Base-by-base conservation (phyloP, 2,797 vertebrate species). In the Falco rusticolus region DNA sequence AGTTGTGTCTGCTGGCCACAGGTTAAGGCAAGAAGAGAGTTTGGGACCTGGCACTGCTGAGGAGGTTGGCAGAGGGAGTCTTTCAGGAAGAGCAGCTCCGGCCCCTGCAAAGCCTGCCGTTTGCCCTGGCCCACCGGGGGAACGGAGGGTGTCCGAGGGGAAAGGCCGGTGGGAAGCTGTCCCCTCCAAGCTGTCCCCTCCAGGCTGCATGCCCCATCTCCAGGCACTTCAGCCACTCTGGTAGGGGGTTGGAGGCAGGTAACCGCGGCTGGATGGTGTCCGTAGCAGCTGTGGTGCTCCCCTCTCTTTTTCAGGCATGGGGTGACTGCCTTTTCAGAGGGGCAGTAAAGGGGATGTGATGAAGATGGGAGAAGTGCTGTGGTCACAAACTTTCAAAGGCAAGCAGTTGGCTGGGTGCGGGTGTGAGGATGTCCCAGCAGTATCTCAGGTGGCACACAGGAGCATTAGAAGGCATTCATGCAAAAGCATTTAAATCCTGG, bases 261-360 rank as follows among this genome's bases (percentile, higher is more conserved):
- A 25, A 5, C 45, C 22, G 34, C 0, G 0, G 26, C 57, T 75
- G 57, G 54, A 24, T 0, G 0, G 50, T 20, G 26, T 43, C 65
- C 0, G 0, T 1, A 28, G 31, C 13, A 59, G 63, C 45, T 31
- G 33, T 16, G 41, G 65, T 63, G 31, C 41, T 17, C 34, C 56
- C 21, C 25, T 19, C 16, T 56, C 24, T 21, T 19, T 28, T 56
- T 45, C n/a, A 9, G 43, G 22, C 21, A 25, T 0, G 2, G 5
- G 4, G 18, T 12, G 39, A 20, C 31, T 43, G 50, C 29, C 21
- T 26, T 17, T 61, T 37, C 51, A 10, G 26, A 50, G 29, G 24
- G 37, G 6, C 17, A 22, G 53, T 9, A 22, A 14, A 6, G 22
- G 22, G 24, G 5, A 2, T 18, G 41, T 28, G 70, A 10, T 16